Percentiles rank a stretch among this genome's conserved stretches.
Evolutionary conservation across 1,140 invertebrate species (phyloP).

Genomic region (Ctenoplectra terminalis): DNA sequence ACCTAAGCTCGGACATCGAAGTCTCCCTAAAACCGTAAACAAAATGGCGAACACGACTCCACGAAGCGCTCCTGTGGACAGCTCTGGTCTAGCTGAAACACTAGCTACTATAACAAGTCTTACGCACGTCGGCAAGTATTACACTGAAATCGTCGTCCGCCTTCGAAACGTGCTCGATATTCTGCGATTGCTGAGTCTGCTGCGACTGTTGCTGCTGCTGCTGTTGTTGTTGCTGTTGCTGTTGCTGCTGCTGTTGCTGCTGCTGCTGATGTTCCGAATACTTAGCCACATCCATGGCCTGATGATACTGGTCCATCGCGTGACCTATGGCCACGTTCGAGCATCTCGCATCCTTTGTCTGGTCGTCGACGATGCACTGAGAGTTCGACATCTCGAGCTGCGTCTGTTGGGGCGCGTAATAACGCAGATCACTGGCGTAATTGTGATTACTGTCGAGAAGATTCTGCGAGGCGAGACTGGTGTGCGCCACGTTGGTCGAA

Average conservation of each 20-base stretch:
- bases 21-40: not conserved
- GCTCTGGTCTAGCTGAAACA: conserved; percentile 44
- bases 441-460: conserved; percentile 83
- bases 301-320: conserved; percentile 78
- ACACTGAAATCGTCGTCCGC: conserved; percentile 93
- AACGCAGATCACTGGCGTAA: conserved; percentile 82
- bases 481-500: conserved; percentile 74
- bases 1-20: not conserved
- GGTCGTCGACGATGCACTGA: conserved; percentile 80
- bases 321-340: conserved; percentile 72
- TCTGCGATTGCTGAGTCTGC: conserved; percentile 72
- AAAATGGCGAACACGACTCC: not conserved
- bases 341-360: conserved; percentile 76
- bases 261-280: conserved; percentile 82
- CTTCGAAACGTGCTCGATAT: conserved; percentile 83
- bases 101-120: conserved; percentile 93
- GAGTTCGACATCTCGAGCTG: conserved; percentile 76
- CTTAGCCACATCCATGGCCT: conserved; percentile 76
- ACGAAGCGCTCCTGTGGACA: not conserved
- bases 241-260: conserved; percentile 73
- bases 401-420: conserved; percentile 74
- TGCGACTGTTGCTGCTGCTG: conserved; percentile 82
- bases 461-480: conserved; percentile 75
- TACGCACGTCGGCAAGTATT: conserved; percentile 91
- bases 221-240: conserved; percentile 78